Conservation (phyloP, 2,113 vertebrate species). For the Petromus typicus region DNA sequence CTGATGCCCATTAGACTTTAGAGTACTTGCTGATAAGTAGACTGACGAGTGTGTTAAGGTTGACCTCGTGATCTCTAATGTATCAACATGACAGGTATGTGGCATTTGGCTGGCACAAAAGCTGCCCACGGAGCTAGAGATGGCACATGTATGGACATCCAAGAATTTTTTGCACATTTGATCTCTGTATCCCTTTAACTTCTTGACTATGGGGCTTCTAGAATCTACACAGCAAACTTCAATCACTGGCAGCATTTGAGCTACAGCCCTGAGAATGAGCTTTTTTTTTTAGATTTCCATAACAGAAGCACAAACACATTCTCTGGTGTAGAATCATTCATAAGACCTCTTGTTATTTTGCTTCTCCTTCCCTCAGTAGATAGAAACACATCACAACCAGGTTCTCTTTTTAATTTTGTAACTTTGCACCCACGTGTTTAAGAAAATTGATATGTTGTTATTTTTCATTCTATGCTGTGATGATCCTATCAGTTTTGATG, state of each 20-base stretch:
- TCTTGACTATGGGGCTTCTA: not conserved
- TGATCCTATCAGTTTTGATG: not conserved
- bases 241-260: not conserved
- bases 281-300: not conserved
- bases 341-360: not conserved
- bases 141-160: no score
- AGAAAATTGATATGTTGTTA: not conserved
- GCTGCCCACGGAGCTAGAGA: no score
- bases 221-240: not conserved
- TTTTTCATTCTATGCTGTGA: not conserved
- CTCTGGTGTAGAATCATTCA: not conserved
- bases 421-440: not conserved
- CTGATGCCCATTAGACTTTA: not conserved
- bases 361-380: not conserved
- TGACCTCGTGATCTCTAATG: not conserved
- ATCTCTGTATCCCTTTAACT: not conserved
- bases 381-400: not conserved
- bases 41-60: not conserved
- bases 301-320: not conserved
- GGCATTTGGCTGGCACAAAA: no score
- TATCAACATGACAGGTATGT: no score
- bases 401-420: not conserved
- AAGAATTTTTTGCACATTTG: not conserved
- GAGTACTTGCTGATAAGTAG: not conserved
- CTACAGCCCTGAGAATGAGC: not conserved